phyloP scores from a whole-genome alignment of 2,797 vertebrate species.

The Poeciliopsis presidionis region DNA sequence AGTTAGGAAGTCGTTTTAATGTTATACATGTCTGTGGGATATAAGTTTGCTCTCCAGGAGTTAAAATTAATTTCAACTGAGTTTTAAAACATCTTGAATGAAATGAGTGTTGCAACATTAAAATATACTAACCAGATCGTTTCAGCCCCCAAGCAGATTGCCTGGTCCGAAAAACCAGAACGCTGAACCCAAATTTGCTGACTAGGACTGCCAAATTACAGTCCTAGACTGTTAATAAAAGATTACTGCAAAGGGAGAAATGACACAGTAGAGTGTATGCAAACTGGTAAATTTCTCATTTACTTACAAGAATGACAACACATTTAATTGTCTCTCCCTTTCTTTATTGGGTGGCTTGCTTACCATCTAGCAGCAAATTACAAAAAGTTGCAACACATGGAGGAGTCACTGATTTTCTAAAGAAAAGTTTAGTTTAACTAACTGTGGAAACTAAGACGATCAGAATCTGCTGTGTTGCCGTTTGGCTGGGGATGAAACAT shows the following conservation, averaged over 20 bases:
- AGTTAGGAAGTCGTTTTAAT: neutral
- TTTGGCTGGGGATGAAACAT: neutral
- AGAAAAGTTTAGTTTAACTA: neutral
- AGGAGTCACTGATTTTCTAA: too few relatives aligned
- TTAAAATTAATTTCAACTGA: conserved; percentile 8
- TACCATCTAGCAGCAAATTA: neutral
- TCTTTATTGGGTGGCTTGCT: neutral
- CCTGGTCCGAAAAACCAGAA: neutral
- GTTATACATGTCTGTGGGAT: neutral
- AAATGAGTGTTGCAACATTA: conserved; percentile 7
- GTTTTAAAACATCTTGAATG: conserved; percentile 15
- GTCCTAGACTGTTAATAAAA: neutral
- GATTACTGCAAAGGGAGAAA: neutral
- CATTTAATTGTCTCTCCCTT: neutral
- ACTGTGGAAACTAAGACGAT: neutral
- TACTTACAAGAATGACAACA: neutral
- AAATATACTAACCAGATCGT: neutral
- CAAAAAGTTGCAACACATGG: neutral
- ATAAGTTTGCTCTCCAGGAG: neutral
- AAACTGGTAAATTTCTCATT: neutral
- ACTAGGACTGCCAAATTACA: neutral
- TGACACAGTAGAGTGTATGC: neutral
- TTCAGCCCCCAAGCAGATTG: neutral
- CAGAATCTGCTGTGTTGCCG: neutral
- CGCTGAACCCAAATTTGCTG: neutral